Base-by-base conservation (phyloP, 2,797 vertebrate species). In the Oreochromis mossambicus region DNA sequence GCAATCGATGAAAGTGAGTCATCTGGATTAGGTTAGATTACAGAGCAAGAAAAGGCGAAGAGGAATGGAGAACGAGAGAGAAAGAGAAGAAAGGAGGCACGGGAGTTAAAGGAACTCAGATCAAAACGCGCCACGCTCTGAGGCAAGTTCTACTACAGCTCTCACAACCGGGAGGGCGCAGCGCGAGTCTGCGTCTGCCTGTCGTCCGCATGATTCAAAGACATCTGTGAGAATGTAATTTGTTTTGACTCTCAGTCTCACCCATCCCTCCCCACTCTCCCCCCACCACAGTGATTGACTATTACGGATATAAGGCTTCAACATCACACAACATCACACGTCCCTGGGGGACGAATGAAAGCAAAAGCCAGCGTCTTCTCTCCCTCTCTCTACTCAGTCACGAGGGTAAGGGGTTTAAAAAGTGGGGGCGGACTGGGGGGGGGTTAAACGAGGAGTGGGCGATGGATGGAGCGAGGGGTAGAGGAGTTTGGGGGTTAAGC, bases 11-110 rank as follows among this genome's bases (percentile, higher is more conserved):
- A 75, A 85, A 87, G 87, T 86, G 92, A 92, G 82, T 91, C 88
- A 87, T 86, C 58, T 82, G 91, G 85, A 93, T 93, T 90, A 87
- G 85, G 87, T 92, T 83, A 90, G 87, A 92, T 92, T 85, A 89
- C 56, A 76, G 78, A 54, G 84, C 29, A 43, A 56, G 75, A 73
- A 26, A 50, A 79, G 76, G 52, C 43, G 13, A 87, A 52, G 66
- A 82, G 80, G 43, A 80, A 77, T 34, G 14, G 6, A n/a, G 13
- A 46, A 14, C 3, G 14, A 21, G 6, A 70, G 46, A 48, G 48
- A 55, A 26, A 48, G 13, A 51, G 66, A 14, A 21, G 55, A 70
- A 32, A 63, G 51, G 29, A 85, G 29, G 19, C 7, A 19, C 0
- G 8, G 24, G 52, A 41, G 55, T 7, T 61, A 51, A 81, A 52